phyloP scores from a whole-genome alignment of 2,797 vertebrate genomes.

The Schizopygopsis pylzovi region DNA sequence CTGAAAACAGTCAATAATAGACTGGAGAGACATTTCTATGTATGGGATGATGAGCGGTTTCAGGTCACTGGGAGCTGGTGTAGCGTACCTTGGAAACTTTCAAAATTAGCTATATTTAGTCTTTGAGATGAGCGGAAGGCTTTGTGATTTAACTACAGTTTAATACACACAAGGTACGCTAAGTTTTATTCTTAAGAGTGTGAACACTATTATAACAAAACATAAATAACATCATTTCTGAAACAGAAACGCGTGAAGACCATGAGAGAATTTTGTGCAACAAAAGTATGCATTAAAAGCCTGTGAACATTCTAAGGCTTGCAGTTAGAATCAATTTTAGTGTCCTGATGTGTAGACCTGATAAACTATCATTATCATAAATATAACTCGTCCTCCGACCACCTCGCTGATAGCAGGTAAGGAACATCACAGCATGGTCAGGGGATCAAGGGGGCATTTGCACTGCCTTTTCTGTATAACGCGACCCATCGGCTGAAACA shows the following conservation, averaged over 20 bases:
- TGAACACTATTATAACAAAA: background rate
- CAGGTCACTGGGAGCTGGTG: constrained; percentile 64
- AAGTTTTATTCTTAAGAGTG: background rate
- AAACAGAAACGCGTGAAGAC: background rate
- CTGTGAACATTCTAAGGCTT: constrained; percentile 29
- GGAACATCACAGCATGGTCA: constrained; percentile 37
- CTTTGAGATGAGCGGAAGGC: background rate
- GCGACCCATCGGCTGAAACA: too few relatives aligned
- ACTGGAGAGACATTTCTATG: constrained; percentile 72
- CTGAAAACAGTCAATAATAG: constrained; percentile 60
- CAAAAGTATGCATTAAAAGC: constrained; percentile 28
- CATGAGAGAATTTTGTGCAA: background rate
- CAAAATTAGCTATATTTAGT: constrained; percentile 65
- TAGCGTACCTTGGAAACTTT: constrained; percentile 72
- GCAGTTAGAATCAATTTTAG: constrained; percentile 24
- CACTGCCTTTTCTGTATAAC: too few relatives aligned
- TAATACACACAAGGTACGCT: background rate
- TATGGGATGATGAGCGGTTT: constrained; percentile 72
- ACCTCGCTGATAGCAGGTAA: constrained; percentile 48
- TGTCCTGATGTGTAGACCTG: constrained; percentile 47
- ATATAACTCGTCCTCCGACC: constrained; percentile 41
- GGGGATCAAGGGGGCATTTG: too few relatives aligned
- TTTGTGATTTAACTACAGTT: background rate
- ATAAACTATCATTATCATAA: constrained; percentile 45
- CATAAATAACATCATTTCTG: background rate